phyloP scores from a whole-genome alignment of 2,797 vertebrate species.

The Onychomys torridus region DNA sequence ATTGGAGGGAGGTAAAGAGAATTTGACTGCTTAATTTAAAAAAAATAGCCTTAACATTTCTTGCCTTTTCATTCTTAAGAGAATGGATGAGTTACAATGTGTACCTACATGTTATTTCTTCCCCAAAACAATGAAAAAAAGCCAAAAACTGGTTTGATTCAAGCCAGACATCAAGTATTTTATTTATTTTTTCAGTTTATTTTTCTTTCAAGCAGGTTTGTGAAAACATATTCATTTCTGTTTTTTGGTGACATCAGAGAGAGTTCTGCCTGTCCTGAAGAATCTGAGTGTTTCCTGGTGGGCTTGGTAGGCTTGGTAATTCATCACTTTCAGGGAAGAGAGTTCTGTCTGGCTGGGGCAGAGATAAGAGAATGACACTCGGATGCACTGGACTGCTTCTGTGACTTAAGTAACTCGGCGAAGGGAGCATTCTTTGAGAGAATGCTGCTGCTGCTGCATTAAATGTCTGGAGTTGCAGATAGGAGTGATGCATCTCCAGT shows the following conservation, averaged over 20 bases:
- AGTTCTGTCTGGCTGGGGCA: not conserved
- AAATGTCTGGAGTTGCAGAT: slow-evolving; percentile 64
- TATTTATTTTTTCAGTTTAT: not conserved
- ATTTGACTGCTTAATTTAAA: not conserved
- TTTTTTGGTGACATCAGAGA: not conserved
- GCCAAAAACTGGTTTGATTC: not conserved
- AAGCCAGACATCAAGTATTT: slow-evolving; percentile 10
- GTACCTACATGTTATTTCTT: not conserved
- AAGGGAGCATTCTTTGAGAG: slow-evolving; percentile 49
- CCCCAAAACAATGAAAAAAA: not conserved
- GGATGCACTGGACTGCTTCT: slow-evolving; percentile 46
- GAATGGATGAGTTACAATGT: not conserved
- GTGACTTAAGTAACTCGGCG: slow-evolving; percentile 63
- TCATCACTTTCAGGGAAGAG: not conserved
- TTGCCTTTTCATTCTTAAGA: slow-evolving; percentile 32
- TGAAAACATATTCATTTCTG: slow-evolving; percentile 26
- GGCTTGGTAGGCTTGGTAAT: slow-evolving; percentile 74
- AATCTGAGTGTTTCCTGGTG: slow-evolving; percentile 20
- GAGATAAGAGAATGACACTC: not conserved
- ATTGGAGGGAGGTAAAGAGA: not conserved
- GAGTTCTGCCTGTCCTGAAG: slow-evolving; percentile 74
- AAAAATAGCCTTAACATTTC: not conserved
- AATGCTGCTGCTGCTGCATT: not conserved
- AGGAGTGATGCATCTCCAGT: not conserved
- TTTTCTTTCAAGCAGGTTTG: slow-evolving; percentile 44